Evolutionary conservation across 2,888 invertebrate species (phyloP), one percentile per base, ranked within the genome.

Genomic region (Thelaira solivaga): DNA sequence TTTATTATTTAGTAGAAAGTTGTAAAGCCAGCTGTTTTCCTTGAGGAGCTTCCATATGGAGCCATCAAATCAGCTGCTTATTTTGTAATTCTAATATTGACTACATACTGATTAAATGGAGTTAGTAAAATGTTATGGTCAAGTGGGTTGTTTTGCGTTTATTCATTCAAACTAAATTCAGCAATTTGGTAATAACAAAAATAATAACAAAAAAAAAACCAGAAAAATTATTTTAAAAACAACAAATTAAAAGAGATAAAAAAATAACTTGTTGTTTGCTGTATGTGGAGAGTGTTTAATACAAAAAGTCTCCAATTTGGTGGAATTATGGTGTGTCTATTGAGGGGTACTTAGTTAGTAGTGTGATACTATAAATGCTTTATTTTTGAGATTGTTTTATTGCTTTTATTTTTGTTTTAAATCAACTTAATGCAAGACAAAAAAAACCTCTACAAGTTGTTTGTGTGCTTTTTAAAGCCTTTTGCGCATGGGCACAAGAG

Each of bases 111-210:
- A n/a, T n/a, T n/a, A n/a, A n/a, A n/a, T n/a, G n/a, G n/a, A n/a
- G n/a, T n/a, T n/a, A n/a, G n/a, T n/a, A n/a, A n/a, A n/a, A n/a
- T 10, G 20, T 7, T 11, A 20, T 26, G n/a, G 7, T 24, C 7
- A 16, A 57, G 16, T 4, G 41, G 18, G 10, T 22, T 34, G 45
- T 36, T 22, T 34, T 69, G 22, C 8, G 47, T 53, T 57, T 64
- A 64, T 59, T 77, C 59, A 65, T 59, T 49, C 51, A 49, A 43
- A 24, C n/a, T 16, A 39, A 47, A 64, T 8, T 36, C 39, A 67
- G 64, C 29, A 59, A 69, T 78, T 73, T 74, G 65, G 78, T 71
- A 74, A 78, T 78, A 74, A 51, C 31, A 45, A 64, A 68, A 53
- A 6, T 10, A 59, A 76, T 29, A 53, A 39, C 7, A 68, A 61